Percentiles rank a stretch among this genome's conserved stretches.
phyloP scores from a whole-genome alignment of 2,113 vertebrate species.

The Empidonax alnorum region DNA sequence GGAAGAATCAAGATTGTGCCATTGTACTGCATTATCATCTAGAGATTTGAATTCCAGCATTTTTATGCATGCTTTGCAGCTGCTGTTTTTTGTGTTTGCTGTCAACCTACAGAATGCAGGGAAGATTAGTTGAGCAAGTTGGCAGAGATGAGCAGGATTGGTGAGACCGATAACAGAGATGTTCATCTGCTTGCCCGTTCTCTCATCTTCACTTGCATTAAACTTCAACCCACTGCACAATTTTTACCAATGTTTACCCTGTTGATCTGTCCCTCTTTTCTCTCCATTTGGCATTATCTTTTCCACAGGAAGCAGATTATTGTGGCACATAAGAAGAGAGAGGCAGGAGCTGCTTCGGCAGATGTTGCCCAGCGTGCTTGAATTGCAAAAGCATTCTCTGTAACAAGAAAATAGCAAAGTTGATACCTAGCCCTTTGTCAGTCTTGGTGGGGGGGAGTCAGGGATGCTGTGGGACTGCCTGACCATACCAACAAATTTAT shows the following conservation, averaged over 20 bases:
- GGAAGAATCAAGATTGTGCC: neutral
- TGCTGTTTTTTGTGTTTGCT: constrained; percentile 29
- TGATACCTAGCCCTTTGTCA: constrained; percentile 7
- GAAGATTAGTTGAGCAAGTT: constrained; percentile 29
- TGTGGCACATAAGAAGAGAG: neutral
- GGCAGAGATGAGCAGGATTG: constrained; percentile 6
- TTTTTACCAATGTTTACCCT: neutral
- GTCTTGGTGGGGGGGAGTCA: neutral
- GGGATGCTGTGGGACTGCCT: neutral
- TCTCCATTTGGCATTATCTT: neutral
- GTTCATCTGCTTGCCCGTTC: neutral
- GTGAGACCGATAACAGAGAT: neutral
- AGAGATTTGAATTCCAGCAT: constrained; percentile 28
- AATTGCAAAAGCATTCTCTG: neutral
- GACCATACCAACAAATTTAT: neutral
- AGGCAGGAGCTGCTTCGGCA: constrained; percentile 11
- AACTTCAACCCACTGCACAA: neutral
- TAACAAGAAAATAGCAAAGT: neutral
- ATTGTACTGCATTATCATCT: constrained; percentile 19
- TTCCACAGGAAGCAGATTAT: constrained; percentile 17
- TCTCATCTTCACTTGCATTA: neutral
- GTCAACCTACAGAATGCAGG: constrained; percentile 8
- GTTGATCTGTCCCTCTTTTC: neutral
- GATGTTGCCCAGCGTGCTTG: constrained; percentile 20
- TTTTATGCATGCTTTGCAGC: constrained; percentile 40